A percentile compares a stretch with the other conserved stretches of the same genome.
phyloP scores from a whole-genome alignment of 2,888 invertebrate genomes.

The Ecliptopera silaceata region DNA sequence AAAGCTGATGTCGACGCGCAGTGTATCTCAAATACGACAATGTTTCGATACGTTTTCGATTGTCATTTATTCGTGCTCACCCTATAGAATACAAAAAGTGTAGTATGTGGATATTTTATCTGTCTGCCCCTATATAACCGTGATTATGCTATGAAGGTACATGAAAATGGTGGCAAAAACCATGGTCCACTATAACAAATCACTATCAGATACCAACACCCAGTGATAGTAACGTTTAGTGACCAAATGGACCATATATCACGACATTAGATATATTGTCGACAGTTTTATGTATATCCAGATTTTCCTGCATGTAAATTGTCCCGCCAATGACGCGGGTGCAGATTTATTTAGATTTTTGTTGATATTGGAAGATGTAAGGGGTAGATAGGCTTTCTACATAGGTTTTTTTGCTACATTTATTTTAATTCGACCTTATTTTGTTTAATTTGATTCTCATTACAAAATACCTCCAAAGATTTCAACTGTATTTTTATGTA shows the following conservation, averaged over 20 bases:
- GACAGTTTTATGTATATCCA: conserved; percentile 41
- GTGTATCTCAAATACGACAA: too few species aligned
- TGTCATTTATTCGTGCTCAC: too few species aligned
- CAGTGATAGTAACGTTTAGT: conserved; percentile 13
- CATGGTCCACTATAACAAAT: background rate
- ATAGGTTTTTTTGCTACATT: background rate
- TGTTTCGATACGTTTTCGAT: too few species aligned
- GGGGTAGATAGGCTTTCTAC: conserved; percentile 25
- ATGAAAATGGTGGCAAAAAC: too few species aligned
- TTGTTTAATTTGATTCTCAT: too few species aligned
- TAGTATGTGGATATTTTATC: too few species aligned
- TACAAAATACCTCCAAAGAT: too few species aligned
- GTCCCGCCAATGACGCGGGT: conserved; percentile 22
- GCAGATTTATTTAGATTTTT: conserved; percentile 31
- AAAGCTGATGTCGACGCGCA: too few species aligned
- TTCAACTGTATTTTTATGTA: too few species aligned
- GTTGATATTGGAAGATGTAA: conserved; percentile 23
- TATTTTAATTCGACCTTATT: background rate
- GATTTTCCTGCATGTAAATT: conserved; percentile 30
- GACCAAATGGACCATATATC: conserved; percentile 37
- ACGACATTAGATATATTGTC: conserved; percentile 36
- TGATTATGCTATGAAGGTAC: too few species aligned
- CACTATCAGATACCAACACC: background rate
- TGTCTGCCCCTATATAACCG: too few species aligned
- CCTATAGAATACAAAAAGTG: too few species aligned